Conservation (phyloP, 1,140 invertebrate species). For the Battus philenor region DNA sequence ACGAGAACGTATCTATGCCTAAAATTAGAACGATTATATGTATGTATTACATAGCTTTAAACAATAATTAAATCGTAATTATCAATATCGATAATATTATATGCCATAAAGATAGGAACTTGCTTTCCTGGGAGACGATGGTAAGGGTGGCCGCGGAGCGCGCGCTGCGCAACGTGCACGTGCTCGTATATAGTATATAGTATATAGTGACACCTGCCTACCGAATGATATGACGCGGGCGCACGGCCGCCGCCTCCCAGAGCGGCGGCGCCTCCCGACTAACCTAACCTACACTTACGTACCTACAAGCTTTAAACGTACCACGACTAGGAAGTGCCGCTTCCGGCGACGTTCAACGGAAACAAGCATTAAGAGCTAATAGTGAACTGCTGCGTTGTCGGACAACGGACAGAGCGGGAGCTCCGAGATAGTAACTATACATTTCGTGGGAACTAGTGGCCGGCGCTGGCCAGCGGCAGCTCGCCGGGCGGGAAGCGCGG, state of each 20-base stretch:
- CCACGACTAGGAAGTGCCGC: constrained; percentile 65
- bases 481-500: constrained; percentile 75
- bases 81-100: constrained; percentile 78
- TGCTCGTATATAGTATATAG: constrained; percentile 65
- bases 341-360: constrained; percentile 63
- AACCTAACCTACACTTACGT: constrained; percentile 65
- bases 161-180: constrained; percentile 55
- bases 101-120: constrained; percentile 81
- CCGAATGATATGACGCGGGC: constrained; percentile 73
- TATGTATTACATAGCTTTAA: constrained; percentile 78
- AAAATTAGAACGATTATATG: constrained; percentile 77
- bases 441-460: constrained; percentile 74
- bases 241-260: constrained; percentile 64
- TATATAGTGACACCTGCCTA: constrained; percentile 74
- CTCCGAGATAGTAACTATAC: constrained; percentile 72
- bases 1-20: constrained; percentile 77
- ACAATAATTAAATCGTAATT: constrained; percentile 78
- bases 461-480: constrained; percentile 76
- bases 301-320: constrained; percentile 72
- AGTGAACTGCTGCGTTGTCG: constrained; percentile 75
- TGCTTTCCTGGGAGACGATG: constrained; percentile 80
- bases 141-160: constrained; percentile 46
- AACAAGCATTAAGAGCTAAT: constrained; percentile 74
- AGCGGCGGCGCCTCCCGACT: constrained; percentile 37
- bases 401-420: constrained; percentile 70